phyloP scores from a whole-genome alignment of 2,888 invertebrate genomes.

The Synergus itoensis region DNA sequence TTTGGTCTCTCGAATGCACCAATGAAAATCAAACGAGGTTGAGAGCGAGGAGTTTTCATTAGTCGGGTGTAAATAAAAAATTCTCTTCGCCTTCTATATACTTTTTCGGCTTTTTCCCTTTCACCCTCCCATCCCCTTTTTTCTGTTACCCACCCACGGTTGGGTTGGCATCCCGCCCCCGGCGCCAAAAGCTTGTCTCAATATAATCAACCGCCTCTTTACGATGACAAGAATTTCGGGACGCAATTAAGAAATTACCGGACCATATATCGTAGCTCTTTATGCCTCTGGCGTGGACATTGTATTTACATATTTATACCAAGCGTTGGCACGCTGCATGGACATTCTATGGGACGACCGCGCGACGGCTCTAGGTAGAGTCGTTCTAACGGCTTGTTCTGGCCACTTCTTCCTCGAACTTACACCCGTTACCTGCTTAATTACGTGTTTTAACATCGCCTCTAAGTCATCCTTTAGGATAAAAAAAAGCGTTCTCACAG shows the following conservation, averaged over 20 bases:
- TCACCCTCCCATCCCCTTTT: slow-evolving; percentile 33
- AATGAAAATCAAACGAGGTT: slow-evolving; percentile 48
- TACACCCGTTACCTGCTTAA: slow-evolving; percentile 54
- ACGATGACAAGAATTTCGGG: slow-evolving; percentile 76
- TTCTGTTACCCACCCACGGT: slow-evolving; percentile 10
- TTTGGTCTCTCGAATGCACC: slow-evolving; percentile 45
- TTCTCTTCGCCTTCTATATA: background rate
- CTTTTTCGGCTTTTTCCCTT: background rate
- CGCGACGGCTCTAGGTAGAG: slow-evolving; percentile 65
- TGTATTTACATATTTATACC: slow-evolving; percentile 74
- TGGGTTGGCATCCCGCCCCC: slow-evolving; percentile 58
- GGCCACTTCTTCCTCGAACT: slow-evolving; percentile 47
- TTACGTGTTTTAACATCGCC: slow-evolving; percentile 47
- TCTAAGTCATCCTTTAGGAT: slow-evolving; percentile 9
- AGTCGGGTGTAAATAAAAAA: slow-evolving; percentile 22
- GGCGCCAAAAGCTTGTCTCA: slow-evolving; percentile 68
- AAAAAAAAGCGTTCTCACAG: background rate
- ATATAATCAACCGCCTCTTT: slow-evolving; percentile 74
- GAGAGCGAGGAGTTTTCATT: slow-evolving; percentile 45
- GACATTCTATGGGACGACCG: slow-evolving; percentile 55
- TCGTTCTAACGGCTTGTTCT: slow-evolving; percentile 43
- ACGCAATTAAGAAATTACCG: slow-evolving; percentile 77
- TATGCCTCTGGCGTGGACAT: slow-evolving; percentile 68
- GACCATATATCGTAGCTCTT: slow-evolving; percentile 75
- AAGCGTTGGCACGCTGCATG: slow-evolving; percentile 56